These are phyloP conservation scores for Hystrix brachyura DNA, from an alignment of 2,113 vertebrate species.

Conservation along the genomic window DNA sequence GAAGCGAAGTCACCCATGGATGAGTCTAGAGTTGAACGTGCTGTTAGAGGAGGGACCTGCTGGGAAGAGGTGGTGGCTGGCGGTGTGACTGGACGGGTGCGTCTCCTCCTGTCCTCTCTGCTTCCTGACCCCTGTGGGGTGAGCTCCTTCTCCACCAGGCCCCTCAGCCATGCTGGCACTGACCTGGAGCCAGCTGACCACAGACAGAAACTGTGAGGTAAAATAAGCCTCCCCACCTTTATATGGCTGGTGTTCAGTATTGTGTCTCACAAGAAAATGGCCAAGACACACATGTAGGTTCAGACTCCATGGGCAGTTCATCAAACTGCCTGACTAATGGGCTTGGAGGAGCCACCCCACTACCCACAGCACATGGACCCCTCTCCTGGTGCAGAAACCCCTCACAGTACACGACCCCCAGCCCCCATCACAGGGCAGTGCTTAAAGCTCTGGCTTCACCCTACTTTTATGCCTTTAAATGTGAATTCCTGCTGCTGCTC, in stretches of 20 bases:
- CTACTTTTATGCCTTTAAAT: background rate
- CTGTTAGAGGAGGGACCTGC: background rate
- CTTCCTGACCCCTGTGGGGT: background rate
- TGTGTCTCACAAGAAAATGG: background rate
- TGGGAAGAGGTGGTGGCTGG: background rate
- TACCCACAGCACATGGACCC: background rate
- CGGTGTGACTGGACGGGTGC: background rate
- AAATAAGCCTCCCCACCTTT: background rate
- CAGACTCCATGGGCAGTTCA: background rate
- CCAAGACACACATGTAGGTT: background rate
- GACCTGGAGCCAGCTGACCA: background rate
- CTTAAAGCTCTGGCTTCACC: background rate
- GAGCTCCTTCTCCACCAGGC: background rate
- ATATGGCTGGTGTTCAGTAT: too few relatives aligned
- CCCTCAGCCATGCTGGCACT: background rate
- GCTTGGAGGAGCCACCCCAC: background rate
- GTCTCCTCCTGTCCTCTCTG: background rate
- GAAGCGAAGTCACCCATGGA: background rate
- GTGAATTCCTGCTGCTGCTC: background rate
- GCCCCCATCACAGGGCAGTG: fast-evolving
- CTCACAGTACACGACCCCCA: background rate
- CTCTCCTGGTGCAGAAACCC: background rate
- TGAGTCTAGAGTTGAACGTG: background rate
- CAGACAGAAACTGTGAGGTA: background rate
- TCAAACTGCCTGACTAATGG: background rate